Evolutionary conservation across 2,797 vertebrate species (phyloP), one percentile per base, ranked within the genome.

Genomic region (Pipistrellus pygmaeus): DNA sequence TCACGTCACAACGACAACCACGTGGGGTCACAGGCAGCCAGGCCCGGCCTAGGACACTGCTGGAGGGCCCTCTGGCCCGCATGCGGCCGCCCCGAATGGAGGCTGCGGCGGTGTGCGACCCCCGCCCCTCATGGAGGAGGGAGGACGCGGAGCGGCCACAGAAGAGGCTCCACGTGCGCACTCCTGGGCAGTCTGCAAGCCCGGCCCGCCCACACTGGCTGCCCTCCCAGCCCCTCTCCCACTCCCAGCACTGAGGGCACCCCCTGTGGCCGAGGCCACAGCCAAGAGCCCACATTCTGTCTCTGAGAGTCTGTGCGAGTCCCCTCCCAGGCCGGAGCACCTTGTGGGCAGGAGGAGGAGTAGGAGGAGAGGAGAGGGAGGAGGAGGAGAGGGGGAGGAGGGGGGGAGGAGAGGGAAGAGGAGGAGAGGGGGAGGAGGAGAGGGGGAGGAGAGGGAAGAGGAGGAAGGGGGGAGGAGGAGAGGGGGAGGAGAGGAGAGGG

Each of bases 261-360:
- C 64, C 57, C 8, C 48, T n/a, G 12, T 4, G 3, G 23, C 48
- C 66, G 20, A 76, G 82, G 75, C 76, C 72, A n/a, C 85, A 83
- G 55, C 87, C 55, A 55, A 78, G 60, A 85, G 69, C 69, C 35
- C 21, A 80, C 57, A 18, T 46, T 57, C 38, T 41, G 71, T 4
- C 35, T 48, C 53, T 57, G 55, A 35, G 83, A 75, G 27, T 51
- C 69, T 75, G 89, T 89, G 84, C 76, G 82, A 93, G 44, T 90
- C 25, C 17, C 30, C 87, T 78, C 80, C 0, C 0, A 84, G 92
- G 81, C n/a, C 0, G 0, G 21, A 44, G 89, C 8, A 23, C 51
- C 51, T 17, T 17, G 6, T 6, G 51, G 51, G 51, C 51, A 13
- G 46, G 12, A 48, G 51, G 48, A 48, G 46, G 46, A 48, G 12